Evolutionary conservation across 2,888 invertebrate species (phyloP), one percentile per base, ranked within the genome.

Genomic region (Drosophila birchii): DNA sequence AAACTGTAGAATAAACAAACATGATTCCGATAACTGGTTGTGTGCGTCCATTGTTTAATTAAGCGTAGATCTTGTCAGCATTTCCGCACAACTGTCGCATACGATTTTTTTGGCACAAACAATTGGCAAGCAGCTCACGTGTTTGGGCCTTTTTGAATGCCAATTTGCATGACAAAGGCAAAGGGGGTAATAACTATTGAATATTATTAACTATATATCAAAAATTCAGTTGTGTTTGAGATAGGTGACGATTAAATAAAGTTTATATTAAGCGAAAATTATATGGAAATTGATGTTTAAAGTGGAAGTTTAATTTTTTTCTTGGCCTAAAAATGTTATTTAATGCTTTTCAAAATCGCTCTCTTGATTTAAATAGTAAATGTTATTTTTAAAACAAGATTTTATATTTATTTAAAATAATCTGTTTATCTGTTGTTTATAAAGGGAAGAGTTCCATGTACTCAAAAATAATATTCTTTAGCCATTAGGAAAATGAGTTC

Each of bases 31-130:
- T 47, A 68, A 58, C 47, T 54, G 45, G 58, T 41, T 60, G n/a
- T 47, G 29, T 51, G 53, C 38, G 29, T 39, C 54, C 18, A 64
- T 55, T 56, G 47, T 56, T 67, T 41, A 36, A 16, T 20, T 32
- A 53, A 51, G 57, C 64, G 43, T 51, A 53, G 64, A 36, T 61
- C 29, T 29, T 6, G 9, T 45, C 16, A 20, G n/a, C 62, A 55
- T 73, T 73, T 73, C 72, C 72, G 72, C 66, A 64, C 56, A 64
- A 68, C 29, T 64, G 64, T 41, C 64, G 67, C 71, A 47, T 34
- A 45, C 63, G 38, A 41, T 54, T 68, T 54, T 68, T 63, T 70
- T 72, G 62, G 51, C 60, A 47, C 60, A 47, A 58, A 20, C 34
- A 51, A 67, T 71, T 53, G 36, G 26, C 39, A 72, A 11, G 38